Evolutionary conservation across 2,797 vertebrate genomes (phyloP).

Genomic region (Garrulus glandarius): DNA sequence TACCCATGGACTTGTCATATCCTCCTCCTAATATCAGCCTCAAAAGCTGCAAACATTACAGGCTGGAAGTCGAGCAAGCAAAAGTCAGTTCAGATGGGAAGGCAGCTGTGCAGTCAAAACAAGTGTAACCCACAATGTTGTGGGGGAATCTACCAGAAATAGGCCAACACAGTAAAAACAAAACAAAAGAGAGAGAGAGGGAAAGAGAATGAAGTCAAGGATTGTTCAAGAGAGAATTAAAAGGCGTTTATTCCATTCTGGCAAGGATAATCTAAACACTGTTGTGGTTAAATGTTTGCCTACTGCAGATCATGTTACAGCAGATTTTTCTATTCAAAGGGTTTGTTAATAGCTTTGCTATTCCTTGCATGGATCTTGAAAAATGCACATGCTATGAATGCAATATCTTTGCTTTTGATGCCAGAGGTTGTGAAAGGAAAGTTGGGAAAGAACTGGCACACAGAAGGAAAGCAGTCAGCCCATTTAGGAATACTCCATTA

Average conservation of each 20-base stretch:
- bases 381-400: conserved; percentile 36
- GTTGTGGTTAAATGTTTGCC: conserved; percentile 53
- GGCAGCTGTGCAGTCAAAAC: conserved; percentile 38
- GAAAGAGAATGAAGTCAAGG: neutral
- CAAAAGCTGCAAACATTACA: neutral
- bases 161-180: conserved; percentile 25
- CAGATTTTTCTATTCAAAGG: conserved; percentile 41
- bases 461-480: conserved; percentile 52
- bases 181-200: neutral
- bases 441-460: conserved; percentile 45
- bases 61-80: neutral
- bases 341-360: conserved; percentile 48
- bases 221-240: conserved; percentile 21
- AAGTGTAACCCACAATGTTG: neutral
- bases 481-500: conserved; percentile 64
- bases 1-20: neutral
- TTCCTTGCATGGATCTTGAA: conserved; percentile 23
- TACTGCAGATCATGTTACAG: conserved; percentile 50
- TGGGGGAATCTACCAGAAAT: conserved; percentile 11
- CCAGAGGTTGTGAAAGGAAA: conserved; percentile 60
- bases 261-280: conserved; percentile 47
- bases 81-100: neutral
- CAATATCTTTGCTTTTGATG: conserved; percentile 30
- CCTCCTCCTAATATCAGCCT: neutral
- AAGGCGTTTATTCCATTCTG: conserved; percentile 33